phyloP scores from a whole-genome alignment of 2,113 vertebrate genomes.

The Seriola quinqueradiata region DNA sequence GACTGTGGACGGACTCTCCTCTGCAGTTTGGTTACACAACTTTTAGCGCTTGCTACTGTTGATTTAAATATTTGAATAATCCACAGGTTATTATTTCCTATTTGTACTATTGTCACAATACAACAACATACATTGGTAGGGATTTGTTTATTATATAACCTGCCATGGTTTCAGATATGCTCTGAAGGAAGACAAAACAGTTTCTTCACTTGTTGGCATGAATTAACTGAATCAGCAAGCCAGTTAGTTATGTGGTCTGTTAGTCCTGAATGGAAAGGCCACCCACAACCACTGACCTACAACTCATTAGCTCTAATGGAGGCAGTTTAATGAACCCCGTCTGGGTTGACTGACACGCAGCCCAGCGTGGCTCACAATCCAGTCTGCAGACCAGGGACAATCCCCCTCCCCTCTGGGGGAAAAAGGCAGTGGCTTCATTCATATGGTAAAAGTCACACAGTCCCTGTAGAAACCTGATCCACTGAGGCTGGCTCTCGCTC shows the following conservation, averaged over 20 bases:
- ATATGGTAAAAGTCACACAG: conserved; percentile 79
- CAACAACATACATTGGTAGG: no score
- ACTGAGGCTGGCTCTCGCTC: conserved; percentile 55
- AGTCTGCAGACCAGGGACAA: conserved; percentile 63
- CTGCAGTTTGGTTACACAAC: neutral
- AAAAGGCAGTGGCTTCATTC: conserved; percentile 70
- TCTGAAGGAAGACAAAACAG: neutral
- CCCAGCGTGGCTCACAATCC: conserved; percentile 60
- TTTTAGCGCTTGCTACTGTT: neutral
- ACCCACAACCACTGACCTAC: conserved; percentile 73
- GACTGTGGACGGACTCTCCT: neutral
- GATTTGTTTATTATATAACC: neutral
- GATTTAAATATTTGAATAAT: neutral
- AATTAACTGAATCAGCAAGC: conserved; percentile 45
- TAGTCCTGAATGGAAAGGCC: conserved; percentile 54
- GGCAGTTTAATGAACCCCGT: conserved; percentile 75
- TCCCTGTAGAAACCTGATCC: conserved; percentile 74
- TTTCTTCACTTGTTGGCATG: neutral
- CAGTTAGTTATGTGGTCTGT: conserved; percentile 57
- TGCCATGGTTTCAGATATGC: neutral
- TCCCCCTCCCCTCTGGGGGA: conserved; percentile 22
- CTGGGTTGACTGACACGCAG: conserved; percentile 71
- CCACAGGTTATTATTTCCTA: no score
- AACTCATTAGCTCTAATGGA: conserved; percentile 81
- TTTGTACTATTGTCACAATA: no score